A percentile compares a stretch with the other conserved stretches of the same genome.
Conservation (phyloP, 2,888 invertebrate genomes). For the Gari tellinella region DNA sequence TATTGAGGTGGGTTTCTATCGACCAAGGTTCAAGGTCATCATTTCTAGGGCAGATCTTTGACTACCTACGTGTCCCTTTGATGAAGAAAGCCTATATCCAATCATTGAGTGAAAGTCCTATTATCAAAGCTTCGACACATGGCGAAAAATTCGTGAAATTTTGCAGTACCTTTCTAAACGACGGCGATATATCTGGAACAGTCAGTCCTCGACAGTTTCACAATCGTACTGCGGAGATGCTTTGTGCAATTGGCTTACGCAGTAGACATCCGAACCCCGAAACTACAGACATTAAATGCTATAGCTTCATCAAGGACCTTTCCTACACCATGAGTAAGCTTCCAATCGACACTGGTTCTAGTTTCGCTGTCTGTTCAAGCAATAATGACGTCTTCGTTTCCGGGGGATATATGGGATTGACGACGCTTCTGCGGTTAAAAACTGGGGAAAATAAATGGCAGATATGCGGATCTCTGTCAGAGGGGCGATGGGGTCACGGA, state of each 20-base stretch:
- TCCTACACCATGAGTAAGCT: slow-evolving; percentile 52
- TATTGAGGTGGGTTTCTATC: slow-evolving; percentile 88
- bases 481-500: slow-evolving; percentile 61
- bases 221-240: slow-evolving; percentile 52
- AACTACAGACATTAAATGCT: slow-evolving; percentile 61
- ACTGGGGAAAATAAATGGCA: slow-evolving; percentile 54
- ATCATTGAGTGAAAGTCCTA: too few species aligned
- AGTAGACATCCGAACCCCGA: slow-evolving; percentile 64
- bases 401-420: slow-evolving; percentile 54
- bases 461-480: slow-evolving; percentile 33
- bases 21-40: too few species aligned
- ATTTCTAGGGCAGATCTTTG: too few species aligned
- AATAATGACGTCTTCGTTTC: too few species aligned
- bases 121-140: too few species aligned
- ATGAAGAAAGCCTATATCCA: too few species aligned
- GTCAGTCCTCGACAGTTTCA: slow-evolving; percentile 26
- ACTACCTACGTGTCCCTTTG: too few species aligned
- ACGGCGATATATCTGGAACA: too few species aligned
- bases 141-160: too few species aligned
- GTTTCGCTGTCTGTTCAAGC: slow-evolving; percentile 44
- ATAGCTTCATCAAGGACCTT: slow-evolving; percentile 49
- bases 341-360: slow-evolving; percentile 61
- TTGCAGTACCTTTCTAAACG: too few species aligned
- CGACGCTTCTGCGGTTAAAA: slow-evolving; percentile 43
- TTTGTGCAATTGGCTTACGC: slow-evolving; percentile 62